Base-by-base conservation (phyloP, 1,140 invertebrate genomes). In the Drosophila bocki region DNA sequence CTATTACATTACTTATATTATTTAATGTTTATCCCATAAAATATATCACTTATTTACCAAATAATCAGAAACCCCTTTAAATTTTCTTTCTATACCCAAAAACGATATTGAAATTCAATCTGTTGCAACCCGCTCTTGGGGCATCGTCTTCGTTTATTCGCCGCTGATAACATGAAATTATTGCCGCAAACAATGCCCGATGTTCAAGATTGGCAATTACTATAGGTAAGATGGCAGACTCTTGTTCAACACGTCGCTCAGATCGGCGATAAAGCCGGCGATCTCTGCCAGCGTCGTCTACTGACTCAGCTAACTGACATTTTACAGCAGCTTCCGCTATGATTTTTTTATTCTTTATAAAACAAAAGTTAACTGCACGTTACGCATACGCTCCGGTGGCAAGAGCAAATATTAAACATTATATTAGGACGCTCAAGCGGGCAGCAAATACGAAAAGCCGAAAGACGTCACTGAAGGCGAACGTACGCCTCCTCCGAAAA, bases 391-490 rank as follows among this genome's bases (percentile, higher is more conserved):
- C 53, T 51, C 26, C 74, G 37, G 69, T 78, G 63, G 48, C 71
- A 71, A 83, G 42, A 71, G 59, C 65, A 84, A 75, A 83, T 62
- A 75, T 82, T 59, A 60, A 61, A 75, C 58, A 68, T 42, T 37
- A 47, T 57, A 65, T 67, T 75, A 48, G 33, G 33, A 51, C 35
- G 35, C 61, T 63, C 60, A 13, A 13, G 17, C 42, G 26, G 45
- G 37, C 65, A 33, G 61, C 62, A 80, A 84, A 84, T 82, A 87
- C 57, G 32, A 51, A 47, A 39, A 47, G 11, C 32, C 45, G 59
- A 82, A 65, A 82, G 83, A 87, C 82, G 83, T 86, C 83, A 87
- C 63, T 67, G 51, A 51, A 67, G 57, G 77, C 48, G 56, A 80
- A 72, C 80, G 79, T 61, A 77, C 60, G 74, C 79, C 79, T 29